phyloP scores from a whole-genome alignment of 1,140 invertebrate species.

The Reticulitermes speratus region DNA sequence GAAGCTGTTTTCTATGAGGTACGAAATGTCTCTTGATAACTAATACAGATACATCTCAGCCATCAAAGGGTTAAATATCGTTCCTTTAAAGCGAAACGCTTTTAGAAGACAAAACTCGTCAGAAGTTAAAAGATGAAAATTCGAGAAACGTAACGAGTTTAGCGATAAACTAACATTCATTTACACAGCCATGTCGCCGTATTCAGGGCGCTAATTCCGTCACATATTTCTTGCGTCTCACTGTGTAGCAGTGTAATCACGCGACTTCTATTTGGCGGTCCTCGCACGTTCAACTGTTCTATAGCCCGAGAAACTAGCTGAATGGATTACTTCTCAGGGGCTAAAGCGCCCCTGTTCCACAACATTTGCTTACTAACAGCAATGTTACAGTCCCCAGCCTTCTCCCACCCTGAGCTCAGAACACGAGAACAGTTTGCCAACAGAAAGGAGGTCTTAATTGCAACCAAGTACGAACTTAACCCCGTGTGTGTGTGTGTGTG shows the following conservation, averaged over 20 bases:
- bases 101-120: too few relatives aligned
- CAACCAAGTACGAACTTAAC: not conserved
- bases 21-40: too few relatives aligned
- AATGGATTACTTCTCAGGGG: slow-evolving; percentile 2
- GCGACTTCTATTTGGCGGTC: slow-evolving; percentile 3
- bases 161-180: not conserved
- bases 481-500: not conserved
- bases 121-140: too few relatives aligned
- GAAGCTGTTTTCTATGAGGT: too few relatives aligned
- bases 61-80: too few relatives aligned
- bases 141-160: too few relatives aligned
- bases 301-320: slow-evolving; percentile 16
- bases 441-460: not conserved
- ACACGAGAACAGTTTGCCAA: not conserved
- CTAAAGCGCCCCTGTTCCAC: not conserved
- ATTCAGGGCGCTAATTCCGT: not conserved
- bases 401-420: too few relatives aligned
- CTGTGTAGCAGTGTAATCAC: not conserved
- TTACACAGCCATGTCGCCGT: not conserved
- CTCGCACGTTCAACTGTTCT: not conserved
- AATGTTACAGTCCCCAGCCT: not conserved
- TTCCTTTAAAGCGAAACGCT: too few relatives aligned
- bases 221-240: too few relatives aligned
- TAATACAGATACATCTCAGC: too few relatives aligned
- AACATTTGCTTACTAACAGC: slow-evolving; percentile 12